Evolutionary conservation across 92 coral and sea anemone genomes (phyloP), one percentile per base, ranked within the genome.

Genomic region (Virgularia gustaviana): DNA sequence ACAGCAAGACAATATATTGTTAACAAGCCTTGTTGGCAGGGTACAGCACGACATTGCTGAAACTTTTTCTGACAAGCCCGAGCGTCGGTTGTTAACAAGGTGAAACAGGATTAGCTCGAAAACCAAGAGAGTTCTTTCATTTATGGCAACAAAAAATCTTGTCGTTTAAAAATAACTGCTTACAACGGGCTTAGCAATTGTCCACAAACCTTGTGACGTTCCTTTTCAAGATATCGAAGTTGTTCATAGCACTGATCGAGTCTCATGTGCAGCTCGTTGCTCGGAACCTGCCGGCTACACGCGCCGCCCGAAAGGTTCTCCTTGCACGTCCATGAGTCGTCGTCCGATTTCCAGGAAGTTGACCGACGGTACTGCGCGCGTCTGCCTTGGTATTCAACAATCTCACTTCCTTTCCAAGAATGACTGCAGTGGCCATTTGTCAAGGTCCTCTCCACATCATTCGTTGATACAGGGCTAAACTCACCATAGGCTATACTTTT

Each of bases 211-310:
- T 87, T 89, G 45, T 81, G 90, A 18, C 99, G 75, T 55, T 94
- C 99, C 74, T 79, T 89, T 74, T 94, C 99, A 70, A 94, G 73
- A 51, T 81, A 72, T 60, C 99, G 81, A 7, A 94, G 85, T 57
- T 89, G 99, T 65, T 94, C 99, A 70, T 86, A 94, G 51, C 99
- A 94, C 77, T 94, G 90, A 71, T 94, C 99, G 57, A 94, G 76
- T 57, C 89, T 80, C 9, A 79, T 42, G 49, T 94, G 95, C 60
- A 94, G 72, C 67, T 94, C 99, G 79, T 88, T 89, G 37, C 86
- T 87, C 59, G 88, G 78, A 28, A 89, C 89, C 71, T 89, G 88
- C 33, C 84, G 88, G 24, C 78, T 77, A 44, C 88, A 71, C 39
- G 76, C 83, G 27, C 77, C 67, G 73, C 81, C 67, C 23, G 75